Conservation (phyloP, 92 coral and sea anemone genomes). For the Nematostella vectensis region DNA sequence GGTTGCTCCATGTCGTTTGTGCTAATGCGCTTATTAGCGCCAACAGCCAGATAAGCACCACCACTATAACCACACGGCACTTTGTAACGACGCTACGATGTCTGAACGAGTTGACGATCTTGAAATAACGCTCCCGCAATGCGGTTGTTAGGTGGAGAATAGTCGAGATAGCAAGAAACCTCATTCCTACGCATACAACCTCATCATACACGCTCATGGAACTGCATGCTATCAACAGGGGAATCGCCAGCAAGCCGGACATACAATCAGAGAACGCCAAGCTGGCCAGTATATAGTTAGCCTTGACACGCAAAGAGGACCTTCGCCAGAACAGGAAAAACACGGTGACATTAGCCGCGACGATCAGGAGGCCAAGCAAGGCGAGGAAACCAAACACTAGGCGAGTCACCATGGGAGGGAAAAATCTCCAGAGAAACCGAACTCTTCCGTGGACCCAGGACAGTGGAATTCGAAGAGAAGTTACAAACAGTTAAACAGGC, state of each 20-base stretch:
- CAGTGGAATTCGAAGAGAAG: no score
- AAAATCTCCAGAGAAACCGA: no score
- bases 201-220: not conserved
- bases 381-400: conserved; percentile 18
- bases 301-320: conserved; percentile 14
- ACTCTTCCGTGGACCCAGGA: no score
- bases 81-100: conserved; percentile 31
- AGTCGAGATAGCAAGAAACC: conserved; percentile 60
- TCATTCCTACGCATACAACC: conserved; percentile 45
- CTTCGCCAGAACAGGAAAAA: conserved; percentile 9
- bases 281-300: conserved; percentile 31
- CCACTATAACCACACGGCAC: conserved; percentile 3
- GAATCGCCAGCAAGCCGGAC: conserved; percentile 29
- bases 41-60: conserved; percentile 19
- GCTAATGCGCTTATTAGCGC: conserved; percentile 28
- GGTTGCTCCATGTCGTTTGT: conserved; percentile 27
- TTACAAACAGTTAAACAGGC: no score
- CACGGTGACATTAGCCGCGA: conserved; percentile 22
- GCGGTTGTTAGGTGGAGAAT: conserved; percentile 48
- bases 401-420: not conserved
- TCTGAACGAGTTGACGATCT: conserved; percentile 42
- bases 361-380: conserved; percentile 18
- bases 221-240: conserved; percentile 26
- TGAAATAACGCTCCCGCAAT: conserved; percentile 44
- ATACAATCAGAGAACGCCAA: conserved; percentile 34